phyloP scores from a whole-genome alignment of 1,140 invertebrate species.

The Cotesia vestalis region DNA sequence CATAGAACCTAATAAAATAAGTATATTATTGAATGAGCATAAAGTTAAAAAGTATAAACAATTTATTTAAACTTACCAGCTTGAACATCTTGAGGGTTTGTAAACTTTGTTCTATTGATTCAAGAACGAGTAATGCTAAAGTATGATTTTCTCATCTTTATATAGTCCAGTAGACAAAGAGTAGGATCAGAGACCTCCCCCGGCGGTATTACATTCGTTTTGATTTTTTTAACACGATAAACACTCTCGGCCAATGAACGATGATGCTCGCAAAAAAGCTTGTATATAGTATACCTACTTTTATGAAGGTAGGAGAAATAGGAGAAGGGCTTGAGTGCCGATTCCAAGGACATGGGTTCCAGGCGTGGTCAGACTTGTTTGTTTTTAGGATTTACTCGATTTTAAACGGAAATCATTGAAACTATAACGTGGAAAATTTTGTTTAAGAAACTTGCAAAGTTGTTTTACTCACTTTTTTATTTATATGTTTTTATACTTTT shows the following conservation, averaged over 20 bases:
- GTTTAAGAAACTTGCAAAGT: neutral
- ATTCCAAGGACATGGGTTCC: slow-evolving; percentile 28
- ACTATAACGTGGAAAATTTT: neutral
- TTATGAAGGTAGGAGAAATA: slow-evolving; percentile 22
- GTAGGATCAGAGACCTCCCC: slow-evolving; percentile 13
- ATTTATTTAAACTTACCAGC: slow-evolving; percentile 44
- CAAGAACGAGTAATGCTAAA: slow-evolving; percentile 31
- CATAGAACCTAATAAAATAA: too few relatives aligned
- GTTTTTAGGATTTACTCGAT: slow-evolving; percentile 22
- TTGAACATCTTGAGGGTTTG: slow-evolving; percentile 49
- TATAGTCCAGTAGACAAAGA: slow-evolving; percentile 26
- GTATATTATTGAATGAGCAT: too few relatives aligned
- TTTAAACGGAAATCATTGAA: slow-evolving; percentile 14
- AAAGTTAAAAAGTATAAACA: neutral
- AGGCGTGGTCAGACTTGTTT: slow-evolving; percentile 21
- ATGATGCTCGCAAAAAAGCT: slow-evolving; percentile 22
- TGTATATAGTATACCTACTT: neutral
- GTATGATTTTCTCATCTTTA: slow-evolving; percentile 25
- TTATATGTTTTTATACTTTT: too few relatives aligned
- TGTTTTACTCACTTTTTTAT: too few relatives aligned
- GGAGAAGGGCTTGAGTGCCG: slow-evolving; percentile 6
- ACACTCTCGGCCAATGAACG: slow-evolving; percentile 27
- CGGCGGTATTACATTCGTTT: slow-evolving; percentile 4
- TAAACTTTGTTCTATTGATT: slow-evolving; percentile 32
- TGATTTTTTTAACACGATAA: slow-evolving; percentile 21